Evolutionary conservation across 1,140 invertebrate species (phyloP).

Genomic region (Pseudomyrmex gracilis): DNA sequence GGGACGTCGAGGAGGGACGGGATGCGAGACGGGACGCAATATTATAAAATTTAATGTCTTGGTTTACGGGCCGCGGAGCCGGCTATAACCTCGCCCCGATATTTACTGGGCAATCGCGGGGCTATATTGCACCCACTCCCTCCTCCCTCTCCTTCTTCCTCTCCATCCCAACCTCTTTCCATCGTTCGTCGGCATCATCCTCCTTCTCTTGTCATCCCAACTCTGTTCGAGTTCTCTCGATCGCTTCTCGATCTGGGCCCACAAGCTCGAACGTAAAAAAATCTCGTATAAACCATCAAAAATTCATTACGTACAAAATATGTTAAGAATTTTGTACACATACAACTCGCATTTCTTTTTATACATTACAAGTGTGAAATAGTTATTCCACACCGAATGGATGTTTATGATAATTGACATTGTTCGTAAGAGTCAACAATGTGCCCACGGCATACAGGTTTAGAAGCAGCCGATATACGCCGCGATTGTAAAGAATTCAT

Average conservation of each 20-base stretch:
- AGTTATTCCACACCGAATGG: not conserved
- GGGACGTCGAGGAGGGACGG: constrained; percentile 66
- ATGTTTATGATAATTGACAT: constrained; percentile 1
- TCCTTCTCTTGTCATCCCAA: constrained; percentile 36
- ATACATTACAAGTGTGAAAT: not conserved
- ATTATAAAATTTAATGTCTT: constrained; percentile 86
- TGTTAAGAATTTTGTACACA: not conserved
- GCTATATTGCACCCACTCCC: constrained; percentile 77
- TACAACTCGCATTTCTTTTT: constrained; percentile 12
- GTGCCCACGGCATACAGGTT: not conserved
- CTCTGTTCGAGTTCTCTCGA: constrained; percentile 30
- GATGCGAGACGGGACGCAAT: constrained; percentile 79
- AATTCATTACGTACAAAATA: not conserved
- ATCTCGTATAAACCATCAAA: too few relatives aligned
- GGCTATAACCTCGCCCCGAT: constrained; percentile 83
- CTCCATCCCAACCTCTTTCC: not conserved
- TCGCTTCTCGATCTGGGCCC: constrained; percentile 67
- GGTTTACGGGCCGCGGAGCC: constrained; percentile 84
- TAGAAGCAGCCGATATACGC: constrained; percentile 24
- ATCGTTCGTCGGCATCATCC: constrained; percentile 23
- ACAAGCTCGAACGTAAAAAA: not conserved
- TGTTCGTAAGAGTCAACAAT: constrained; percentile 8
- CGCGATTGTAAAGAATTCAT: constrained; percentile 24
- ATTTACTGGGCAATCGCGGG: constrained; percentile 83
- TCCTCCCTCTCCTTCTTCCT: constrained; percentile 4